phyloP scores from a whole-genome alignment of 2,888 invertebrate genomes.

The Drosophila hawaiiensis region DNA sequence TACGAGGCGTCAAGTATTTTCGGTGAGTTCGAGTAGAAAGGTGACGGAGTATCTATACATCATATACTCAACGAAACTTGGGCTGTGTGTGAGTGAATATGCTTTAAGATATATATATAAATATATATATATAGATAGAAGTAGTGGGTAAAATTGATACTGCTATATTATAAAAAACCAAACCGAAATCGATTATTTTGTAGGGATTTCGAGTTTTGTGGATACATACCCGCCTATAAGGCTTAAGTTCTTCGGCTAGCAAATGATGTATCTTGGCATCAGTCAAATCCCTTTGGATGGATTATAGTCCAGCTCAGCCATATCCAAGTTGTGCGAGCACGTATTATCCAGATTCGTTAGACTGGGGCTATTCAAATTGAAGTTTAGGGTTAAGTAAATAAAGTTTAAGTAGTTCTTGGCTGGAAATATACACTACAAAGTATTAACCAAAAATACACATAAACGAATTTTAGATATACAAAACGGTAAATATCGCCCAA shows the following conservation, averaged over 20 bases:
- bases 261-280: conserved; percentile 98
- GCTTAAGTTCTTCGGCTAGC: conserved; percentile 94
- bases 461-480: conserved; percentile 84
- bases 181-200: conserved; percentile 58
- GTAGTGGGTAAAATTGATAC: conserved; percentile 44
- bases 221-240: conserved; percentile 91
- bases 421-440: conserved; percentile 14
- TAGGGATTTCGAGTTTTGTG: neutral
- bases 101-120: conserved; percentile 26
- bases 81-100: conserved; percentile 56
- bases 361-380: conserved; percentile 88
- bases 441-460: conserved; percentile 58
- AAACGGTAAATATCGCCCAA: conserved; percentile 17
- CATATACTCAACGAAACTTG: conserved; percentile 52
- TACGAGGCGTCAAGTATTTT: conserved; percentile 44
- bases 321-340: conserved; percentile 95
- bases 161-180: conserved; percentile 57
- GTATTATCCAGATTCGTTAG: conserved; percentile 92
- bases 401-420: conserved; percentile 2
- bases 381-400: conserved; percentile 4
- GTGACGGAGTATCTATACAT: conserved; percentile 38
- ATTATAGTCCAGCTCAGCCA: conserved; percentile 96
- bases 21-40: conserved; percentile 41
- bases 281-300: conserved; percentile 96
- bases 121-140: conserved; percentile 22